Evolutionary conservation across 2,797 vertebrate genomes (phyloP), one percentile per base, ranked within the genome.

Genomic region (Lepilemur septentrionalis): DNA sequence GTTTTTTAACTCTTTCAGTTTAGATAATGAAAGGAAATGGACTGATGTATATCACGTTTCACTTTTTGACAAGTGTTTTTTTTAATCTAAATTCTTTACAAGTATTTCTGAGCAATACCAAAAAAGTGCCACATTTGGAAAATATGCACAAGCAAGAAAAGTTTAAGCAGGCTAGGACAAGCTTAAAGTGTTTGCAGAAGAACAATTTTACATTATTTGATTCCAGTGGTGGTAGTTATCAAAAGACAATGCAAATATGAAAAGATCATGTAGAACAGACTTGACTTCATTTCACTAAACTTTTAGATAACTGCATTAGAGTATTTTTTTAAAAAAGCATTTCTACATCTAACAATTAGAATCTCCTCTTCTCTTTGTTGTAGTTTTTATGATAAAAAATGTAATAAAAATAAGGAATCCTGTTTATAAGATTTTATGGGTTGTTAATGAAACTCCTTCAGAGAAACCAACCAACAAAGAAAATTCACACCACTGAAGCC

Each of bases 331-430:
- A 61, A 81, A 89, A 96, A 95, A 50, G 23, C 35, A 73, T 73
- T 75, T 85, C 46, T 90, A 82, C 20, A 85, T 75, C 76, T 93
- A 89, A 61, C 43, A 88, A 59, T 46, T 43, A 93, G 43, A 75
- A 67, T 61, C 70, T 89, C 89, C 22, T 87, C 63, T 80, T 61
- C 22, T 78, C 5, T 92, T 78, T 93, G 88, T 80, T 97, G 81
- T 95, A 97, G 80, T 93, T 86, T 97, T 97, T 95, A 91, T 79
- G 96, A 96, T 79, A 93, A 96, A 69, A 97, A 89, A 75, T 12
- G 63, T 41, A 73, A 80, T 80, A 57, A 72, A 88, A 52, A 82
- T 23, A 84, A 87, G 61, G 32, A 75, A 96, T 95, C 85, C 57
- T 93, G 61, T 75, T 90, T 96, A 0, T 1, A 94, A 89, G 76